Conservation (phyloP, 2,797 vertebrate genomes). For the Epinephelus malabaricus region DNA sequence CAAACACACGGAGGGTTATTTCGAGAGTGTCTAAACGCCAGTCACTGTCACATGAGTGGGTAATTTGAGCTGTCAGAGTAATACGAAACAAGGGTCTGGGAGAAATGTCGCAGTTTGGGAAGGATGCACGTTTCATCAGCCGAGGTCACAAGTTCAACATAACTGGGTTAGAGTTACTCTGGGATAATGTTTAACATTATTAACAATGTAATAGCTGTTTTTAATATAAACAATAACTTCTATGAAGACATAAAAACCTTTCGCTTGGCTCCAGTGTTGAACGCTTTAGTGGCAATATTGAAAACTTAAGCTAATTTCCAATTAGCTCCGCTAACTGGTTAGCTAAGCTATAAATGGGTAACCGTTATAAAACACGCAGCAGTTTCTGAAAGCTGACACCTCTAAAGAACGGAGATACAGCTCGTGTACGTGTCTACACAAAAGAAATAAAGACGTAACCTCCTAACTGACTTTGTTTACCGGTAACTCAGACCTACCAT, state of each 20-base stretch:
- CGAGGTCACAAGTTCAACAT: slow-evolving; percentile 29
- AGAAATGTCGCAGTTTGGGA: slow-evolving; percentile 3
- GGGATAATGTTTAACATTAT: too few relatives aligned
- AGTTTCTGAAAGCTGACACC: background rate
- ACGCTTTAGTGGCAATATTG: background rate
- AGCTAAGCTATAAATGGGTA: background rate
- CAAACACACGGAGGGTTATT: too few relatives aligned
- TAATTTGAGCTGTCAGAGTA: background rate
- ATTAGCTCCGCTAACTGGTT: slow-evolving; percentile 40
- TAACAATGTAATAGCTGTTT: background rate
- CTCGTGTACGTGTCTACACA: background rate
- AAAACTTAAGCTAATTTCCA: background rate
- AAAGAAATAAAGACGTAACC: accelerated
- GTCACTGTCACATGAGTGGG: too few relatives aligned
- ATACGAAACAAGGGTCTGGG: background rate
- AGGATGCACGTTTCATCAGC: slow-evolving; percentile 5
- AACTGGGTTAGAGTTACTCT: background rate
- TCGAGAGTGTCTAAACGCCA: background rate
- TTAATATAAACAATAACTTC: background rate
- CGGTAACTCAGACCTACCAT: slow-evolving; percentile 45
- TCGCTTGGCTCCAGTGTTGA: background rate
- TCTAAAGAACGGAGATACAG: background rate
- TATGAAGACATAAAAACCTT: background rate
- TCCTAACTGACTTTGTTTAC: background rate
- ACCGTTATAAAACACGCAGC: background rate